These are phyloP conservation scores for Stramonita haemastoma DNA, from an alignment of 2,888 invertebrate species.

Conservation along the genomic window DNA sequence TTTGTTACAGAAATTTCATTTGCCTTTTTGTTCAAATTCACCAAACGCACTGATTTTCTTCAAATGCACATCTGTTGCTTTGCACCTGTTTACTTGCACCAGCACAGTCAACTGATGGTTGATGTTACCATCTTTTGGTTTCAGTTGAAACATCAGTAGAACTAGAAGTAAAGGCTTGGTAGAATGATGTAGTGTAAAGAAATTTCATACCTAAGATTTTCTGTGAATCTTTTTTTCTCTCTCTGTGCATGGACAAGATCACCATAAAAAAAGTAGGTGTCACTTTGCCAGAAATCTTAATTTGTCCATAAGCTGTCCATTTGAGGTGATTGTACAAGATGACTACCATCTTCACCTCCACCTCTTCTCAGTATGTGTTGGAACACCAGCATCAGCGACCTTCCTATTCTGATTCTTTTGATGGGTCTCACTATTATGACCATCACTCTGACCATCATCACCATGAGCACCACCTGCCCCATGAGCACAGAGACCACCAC, in stretches of 20 bases:
- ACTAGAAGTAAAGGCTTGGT: no score
- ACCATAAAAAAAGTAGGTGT: not conserved
- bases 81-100: not conserved
- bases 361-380: slow-evolving; percentile 55
- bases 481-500: slow-evolving; percentile 14
- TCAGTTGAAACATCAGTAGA: not conserved
- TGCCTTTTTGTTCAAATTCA: not conserved
- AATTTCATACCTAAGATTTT: not conserved
- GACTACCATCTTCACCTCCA: slow-evolving; percentile 52
- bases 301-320: not conserved
- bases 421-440: slow-evolving; percentile 44
- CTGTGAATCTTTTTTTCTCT: not conserved
- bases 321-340: slow-evolving; percentile 22
- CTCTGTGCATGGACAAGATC: not conserved
- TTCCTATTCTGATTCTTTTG: slow-evolving; percentile 49
- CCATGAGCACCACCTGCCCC: slow-evolving; percentile 35
- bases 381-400: slow-evolving; percentile 50
- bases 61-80: slow-evolving; percentile 3
- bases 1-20: not conserved
- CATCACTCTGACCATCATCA: slow-evolving; percentile 45
- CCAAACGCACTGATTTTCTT: not conserved
- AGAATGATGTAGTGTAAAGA: no score
- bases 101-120: not conserved
- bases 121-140: not conserved
- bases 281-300: not conserved